Base-by-base conservation (phyloP, 53 echinoderm and acorn worm species). In the Holothuria leucospilota region DNA sequence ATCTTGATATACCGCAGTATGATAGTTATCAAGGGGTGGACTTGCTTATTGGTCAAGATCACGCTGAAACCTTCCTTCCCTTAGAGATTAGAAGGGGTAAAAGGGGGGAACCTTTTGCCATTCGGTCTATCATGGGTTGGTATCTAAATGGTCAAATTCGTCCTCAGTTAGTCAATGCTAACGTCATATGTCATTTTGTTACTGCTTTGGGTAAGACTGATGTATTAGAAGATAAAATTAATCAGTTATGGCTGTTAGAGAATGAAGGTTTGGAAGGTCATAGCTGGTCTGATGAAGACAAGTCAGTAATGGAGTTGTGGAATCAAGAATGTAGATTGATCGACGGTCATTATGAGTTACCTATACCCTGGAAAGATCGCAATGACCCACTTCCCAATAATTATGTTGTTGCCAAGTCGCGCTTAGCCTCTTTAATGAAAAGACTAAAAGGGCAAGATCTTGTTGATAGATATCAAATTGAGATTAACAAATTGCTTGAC, bases 41-140 rank as follows among this genome's bases (percentile, higher is more conserved):
- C 69, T 73, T 89, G 18, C 89, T 89, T 29, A 74, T 89, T 71
- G 83, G 88, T 71, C 83, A 88, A 61, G 88, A 88, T 53, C 41
- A 71, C 39, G 71, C 88, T 20, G 77, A 83, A 26, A 74, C 89
- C 25, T 71, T 89, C 60, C 23, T 89, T 23, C 74, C 88, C 25
- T 84, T 84, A 52, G 89, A 89, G 29, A 82, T 84, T 20, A 84
- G 89, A 63, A 63, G 84, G 39, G 84, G 89, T 53, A 63, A 59
- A 14, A 61, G n/a, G n/a, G n/a, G n/a, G n/a, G n/a, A n/a, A n/a
- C n/a, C n/a, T n/a, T n/a, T n/a, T n/a, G n/a, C n/a, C n/a, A n/a
- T 82, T 7, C 68, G 88, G 18, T 81, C 88, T 13, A 46, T 88
- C 23, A 40, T 88, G 27, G 88, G 88, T 5, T 88, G 82, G 82